Percentiles rank a stretch among this genome's conserved stretches.
Evolutionary conservation across 2,113 vertebrate genomes (phyloP).

Genomic region (Cheirogaleus medius): DNA sequence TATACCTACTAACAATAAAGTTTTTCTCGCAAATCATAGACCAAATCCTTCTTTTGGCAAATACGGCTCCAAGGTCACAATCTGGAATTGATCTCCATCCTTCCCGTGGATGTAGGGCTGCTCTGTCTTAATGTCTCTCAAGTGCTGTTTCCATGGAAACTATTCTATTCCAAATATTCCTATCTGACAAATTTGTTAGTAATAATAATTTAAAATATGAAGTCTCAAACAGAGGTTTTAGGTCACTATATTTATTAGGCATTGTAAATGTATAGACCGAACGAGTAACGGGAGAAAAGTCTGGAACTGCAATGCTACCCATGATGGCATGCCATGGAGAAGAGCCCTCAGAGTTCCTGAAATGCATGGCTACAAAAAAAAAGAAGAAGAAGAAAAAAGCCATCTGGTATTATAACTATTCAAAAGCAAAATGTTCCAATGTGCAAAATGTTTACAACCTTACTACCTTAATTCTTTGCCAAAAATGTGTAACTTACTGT

Average conservation of each 20-base stretch:
- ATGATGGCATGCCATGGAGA: background rate
- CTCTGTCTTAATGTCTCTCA: background rate
- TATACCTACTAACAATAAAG: background rate
- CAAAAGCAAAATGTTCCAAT: background rate
- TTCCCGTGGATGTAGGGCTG: background rate
- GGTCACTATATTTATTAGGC: background rate
- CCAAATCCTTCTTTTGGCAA: background rate
- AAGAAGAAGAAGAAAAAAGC: background rate
- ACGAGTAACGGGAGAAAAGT: background rate
- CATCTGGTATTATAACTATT: background rate
- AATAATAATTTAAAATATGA: background rate
- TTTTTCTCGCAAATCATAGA: background rate
- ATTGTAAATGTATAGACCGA: background rate
- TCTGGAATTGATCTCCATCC: background rate
- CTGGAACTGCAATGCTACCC: background rate
- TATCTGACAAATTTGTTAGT: background rate
- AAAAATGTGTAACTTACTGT: background rate
- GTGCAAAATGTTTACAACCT: background rate
- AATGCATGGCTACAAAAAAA: no score
- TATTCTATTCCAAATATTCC: background rate
- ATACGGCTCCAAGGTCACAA: background rate
- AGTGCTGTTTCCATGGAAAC: background rate
- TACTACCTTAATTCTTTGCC: background rate
- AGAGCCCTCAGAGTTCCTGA: background rate
- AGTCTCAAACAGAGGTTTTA: background rate